These are phyloP conservation scores for Caenorhabditis inopinata DNA, from an alignment of 1,140 invertebrate species.

Conservation along the genomic window DNA sequence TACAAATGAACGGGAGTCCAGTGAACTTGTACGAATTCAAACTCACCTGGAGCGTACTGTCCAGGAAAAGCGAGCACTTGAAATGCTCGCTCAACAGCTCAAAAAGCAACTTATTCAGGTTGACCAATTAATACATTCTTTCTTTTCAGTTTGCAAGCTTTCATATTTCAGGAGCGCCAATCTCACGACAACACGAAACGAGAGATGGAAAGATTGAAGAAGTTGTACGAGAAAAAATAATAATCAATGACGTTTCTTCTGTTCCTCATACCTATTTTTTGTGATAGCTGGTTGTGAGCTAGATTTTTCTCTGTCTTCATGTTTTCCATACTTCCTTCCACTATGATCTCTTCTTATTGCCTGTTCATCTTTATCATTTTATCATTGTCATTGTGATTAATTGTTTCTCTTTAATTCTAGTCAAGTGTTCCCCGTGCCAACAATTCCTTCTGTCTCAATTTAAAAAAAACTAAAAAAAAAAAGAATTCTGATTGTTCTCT, in stretches of 20 bases:
- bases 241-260: not conserved
- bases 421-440: conserved; percentile 17
- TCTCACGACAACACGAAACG: conserved; percentile 55
- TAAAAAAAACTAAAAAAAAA: not conserved
- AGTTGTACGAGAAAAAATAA: conserved; percentile 38
- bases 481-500: not conserved
- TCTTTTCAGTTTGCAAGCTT: not conserved
- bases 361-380: not conserved
- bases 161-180: conserved; percentile 54
- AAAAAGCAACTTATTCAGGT: conserved; percentile 53
- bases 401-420: not conserved
- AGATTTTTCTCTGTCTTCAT: not conserved
- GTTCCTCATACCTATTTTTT: not conserved
- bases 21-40: conserved; percentile 46
- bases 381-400: conserved; percentile 11
- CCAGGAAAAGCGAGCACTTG: conserved; percentile 55
- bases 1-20: conserved; percentile 32
- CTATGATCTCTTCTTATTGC: not conserved
- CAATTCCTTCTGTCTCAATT: not conserved
- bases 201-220: conserved; percentile 40
- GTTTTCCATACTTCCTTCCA: not conserved
- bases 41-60: conserved; percentile 50
- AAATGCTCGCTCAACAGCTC: conserved; percentile 50
- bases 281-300: conserved; percentile 27
- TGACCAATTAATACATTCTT: not conserved